Evolutionary conservation across 2,888 invertebrate species (phyloP), one percentile per base, ranked within the genome.

Genomic region (Drosophila bunnanda): DNA sequence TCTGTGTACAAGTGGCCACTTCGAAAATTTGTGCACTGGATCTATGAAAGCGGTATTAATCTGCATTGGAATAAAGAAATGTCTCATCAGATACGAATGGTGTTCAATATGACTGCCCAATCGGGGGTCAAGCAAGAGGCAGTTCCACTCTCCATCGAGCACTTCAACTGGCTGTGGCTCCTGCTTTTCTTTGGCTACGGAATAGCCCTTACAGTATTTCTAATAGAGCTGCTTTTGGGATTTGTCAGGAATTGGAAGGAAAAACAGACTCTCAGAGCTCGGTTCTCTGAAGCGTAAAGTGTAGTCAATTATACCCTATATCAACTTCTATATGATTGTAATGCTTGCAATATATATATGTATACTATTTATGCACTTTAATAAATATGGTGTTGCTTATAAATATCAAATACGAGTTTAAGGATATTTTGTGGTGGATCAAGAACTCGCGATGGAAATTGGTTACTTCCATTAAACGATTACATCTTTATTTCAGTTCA

Each of bases 101-200:
- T 0, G 9, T 13, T 64, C 34, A 48, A 57, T 41, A 2, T 57
- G 17, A 41, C 41, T 4, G 4, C 9, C 4, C 9, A 32, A 25
- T 13, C 12, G 1, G 9, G 15, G 15, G 7, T 36, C 15, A 36
- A 58, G 4, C 15, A 12, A 9, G 28, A 36, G 17, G 28, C 46
- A 2, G 15, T 38, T 20, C 50, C 64, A 9, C n/a, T 64, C 8
- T 20, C 50, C 9, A 7, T 64, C n/a, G 17, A 25, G 12, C 34
- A 58, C 50, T 58, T 41, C 13, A 50, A 43, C 34, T 64, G 64
- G 64, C 41, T 32, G 0, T 64, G 64, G 58, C 15, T 9, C 2
- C 20, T 64, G n/a, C 64, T 64, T 6, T 2, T 58, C 17, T 9
- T 43, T 10, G 64, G 50, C 9, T 50, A 28, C 41, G 58, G 41